A percentile compares a stretch with the other conserved stretches of the same genome.
These are phyloP conservation scores for Echinometra lucunter DNA, from an alignment of 53 echinoderm and acorn worm species.

Conservation along the genomic window DNA sequence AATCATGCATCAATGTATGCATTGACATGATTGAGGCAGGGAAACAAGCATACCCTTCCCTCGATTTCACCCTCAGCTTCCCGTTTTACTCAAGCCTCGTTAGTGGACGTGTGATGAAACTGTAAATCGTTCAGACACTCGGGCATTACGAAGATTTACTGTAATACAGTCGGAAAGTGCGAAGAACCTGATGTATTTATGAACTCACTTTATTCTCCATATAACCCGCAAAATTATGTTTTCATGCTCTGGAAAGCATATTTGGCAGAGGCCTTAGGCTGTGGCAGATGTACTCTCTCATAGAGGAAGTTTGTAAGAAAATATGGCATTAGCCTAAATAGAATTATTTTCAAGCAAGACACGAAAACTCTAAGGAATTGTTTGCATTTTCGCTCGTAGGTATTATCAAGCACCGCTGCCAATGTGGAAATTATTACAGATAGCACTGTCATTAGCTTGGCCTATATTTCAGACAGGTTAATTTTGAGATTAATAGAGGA, in stretches of 20 bases:
- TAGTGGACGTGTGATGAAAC: not conserved
- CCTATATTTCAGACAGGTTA: not conserved
- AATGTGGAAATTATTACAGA: not conserved
- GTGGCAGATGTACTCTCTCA: not conserved
- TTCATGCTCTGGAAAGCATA: not conserved
- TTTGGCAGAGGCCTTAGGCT: not conserved
- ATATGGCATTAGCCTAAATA: not conserved
- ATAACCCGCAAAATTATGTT: constrained; percentile 12
- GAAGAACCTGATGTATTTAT: constrained; percentile 8
- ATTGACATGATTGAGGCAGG: not conserved
- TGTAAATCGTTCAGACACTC: constrained; percentile 26
- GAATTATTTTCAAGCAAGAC: not conserved
- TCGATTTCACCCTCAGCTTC: not conserved
- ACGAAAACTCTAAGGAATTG: not conserved
- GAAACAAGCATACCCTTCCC: not conserved
- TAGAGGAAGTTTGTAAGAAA: not conserved
- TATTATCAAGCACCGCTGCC: not conserved
- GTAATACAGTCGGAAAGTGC: constrained; percentile 21
- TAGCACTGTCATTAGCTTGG: not conserved
- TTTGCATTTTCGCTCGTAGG: not conserved
- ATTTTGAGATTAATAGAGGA: not conserved
- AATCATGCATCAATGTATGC: not conserved
- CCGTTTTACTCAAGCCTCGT: not conserved
- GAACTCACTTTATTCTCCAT: constrained; percentile 35
- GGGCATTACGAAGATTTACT: not conserved